A percentile compares a stretch with the other conserved stretches of the same genome.
These are phyloP conservation scores for Prunella himalayana DNA, from an alignment of 2,113 vertebrate species.

Conservation along the genomic window DNA sequence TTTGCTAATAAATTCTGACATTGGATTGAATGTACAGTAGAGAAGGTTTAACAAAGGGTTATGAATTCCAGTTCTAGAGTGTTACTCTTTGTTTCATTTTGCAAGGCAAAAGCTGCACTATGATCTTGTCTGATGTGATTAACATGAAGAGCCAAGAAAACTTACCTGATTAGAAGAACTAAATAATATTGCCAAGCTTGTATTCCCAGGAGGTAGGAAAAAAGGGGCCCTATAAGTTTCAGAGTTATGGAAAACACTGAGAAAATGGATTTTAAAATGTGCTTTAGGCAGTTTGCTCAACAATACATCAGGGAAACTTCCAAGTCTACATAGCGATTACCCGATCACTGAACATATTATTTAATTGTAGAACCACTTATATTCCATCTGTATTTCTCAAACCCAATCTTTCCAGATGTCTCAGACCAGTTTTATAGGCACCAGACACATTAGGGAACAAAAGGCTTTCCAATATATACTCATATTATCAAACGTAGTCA, in stretches of 20 bases:
- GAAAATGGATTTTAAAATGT: slow-evolving; percentile 70
- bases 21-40: background rate
- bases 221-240: slow-evolving; percentile 61
- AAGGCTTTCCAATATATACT: slow-evolving; percentile 60
- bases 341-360: slow-evolving; percentile 60
- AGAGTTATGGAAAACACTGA: slow-evolving; percentile 67
- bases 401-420: slow-evolving; percentile 72
- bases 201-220: slow-evolving; percentile 57
- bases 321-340: slow-evolving; percentile 67
- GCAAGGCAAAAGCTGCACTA: slow-evolving; percentile 35
- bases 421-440: slow-evolving; percentile 70
- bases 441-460: slow-evolving; percentile 64
- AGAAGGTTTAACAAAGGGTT: slow-evolving; percentile 41
- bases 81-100: slow-evolving; percentile 53
- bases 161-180: slow-evolving; percentile 70
- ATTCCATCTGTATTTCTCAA: slow-evolving; percentile 74
- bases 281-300: slow-evolving; percentile 69
- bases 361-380: slow-evolving; percentile 69
- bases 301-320: slow-evolving; percentile 71
- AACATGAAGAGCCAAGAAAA: slow-evolving; percentile 65
- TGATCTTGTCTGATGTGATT: slow-evolving; percentile 65
- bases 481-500: slow-evolving; percentile 50
- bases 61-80: slow-evolving; percentile 31
- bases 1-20: slow-evolving; percentile 40
- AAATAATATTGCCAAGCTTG: slow-evolving; percentile 65